phyloP scores from a whole-genome alignment of 2,113 vertebrate genomes.

The Anser cygnoides region DNA sequence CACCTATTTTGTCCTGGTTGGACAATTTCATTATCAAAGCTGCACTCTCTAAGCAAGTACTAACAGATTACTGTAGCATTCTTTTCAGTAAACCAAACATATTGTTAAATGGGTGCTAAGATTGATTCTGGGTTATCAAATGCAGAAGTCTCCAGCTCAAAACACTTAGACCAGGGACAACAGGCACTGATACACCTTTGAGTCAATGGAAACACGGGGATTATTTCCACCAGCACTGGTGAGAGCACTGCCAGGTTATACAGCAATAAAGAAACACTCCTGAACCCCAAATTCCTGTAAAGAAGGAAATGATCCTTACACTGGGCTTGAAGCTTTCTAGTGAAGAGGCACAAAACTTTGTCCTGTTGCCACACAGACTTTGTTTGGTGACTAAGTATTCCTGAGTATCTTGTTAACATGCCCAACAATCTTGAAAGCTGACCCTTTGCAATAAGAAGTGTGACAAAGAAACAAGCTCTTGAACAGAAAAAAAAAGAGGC shows the following conservation, averaged over 20 bases:
- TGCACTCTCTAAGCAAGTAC: neutral
- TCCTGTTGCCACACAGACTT: conserved; percentile 12
- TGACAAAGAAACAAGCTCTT: conserved; percentile 51
- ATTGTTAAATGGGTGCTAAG: neutral
- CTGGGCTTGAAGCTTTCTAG: neutral
- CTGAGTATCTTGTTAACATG: conserved; percentile 64
- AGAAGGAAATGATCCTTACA: neutral
- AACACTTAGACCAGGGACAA: neutral
- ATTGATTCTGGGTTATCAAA: neutral
- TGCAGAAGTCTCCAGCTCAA: neutral
- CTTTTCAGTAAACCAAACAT: conserved; percentile 4
- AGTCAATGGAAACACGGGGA: neutral
- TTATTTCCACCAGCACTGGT: neutral
- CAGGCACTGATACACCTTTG: neutral
- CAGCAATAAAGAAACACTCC: neutral
- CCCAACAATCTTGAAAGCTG: conserved; percentile 46
- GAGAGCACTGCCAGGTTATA: neutral
- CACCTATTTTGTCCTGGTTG: neutral
- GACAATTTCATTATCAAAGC: neutral
- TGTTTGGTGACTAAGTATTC: conserved; percentile 54
- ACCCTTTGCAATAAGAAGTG: conserved; percentile 54
- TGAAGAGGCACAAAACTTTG: conserved; percentile 1
- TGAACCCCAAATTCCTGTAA: neutral
- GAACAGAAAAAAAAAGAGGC: neutral
- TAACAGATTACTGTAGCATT: neutral